These are phyloP conservation scores for Hyposoter didymator DNA, from an alignment of 2,888 invertebrate species.

Conservation along the genomic window DNA sequence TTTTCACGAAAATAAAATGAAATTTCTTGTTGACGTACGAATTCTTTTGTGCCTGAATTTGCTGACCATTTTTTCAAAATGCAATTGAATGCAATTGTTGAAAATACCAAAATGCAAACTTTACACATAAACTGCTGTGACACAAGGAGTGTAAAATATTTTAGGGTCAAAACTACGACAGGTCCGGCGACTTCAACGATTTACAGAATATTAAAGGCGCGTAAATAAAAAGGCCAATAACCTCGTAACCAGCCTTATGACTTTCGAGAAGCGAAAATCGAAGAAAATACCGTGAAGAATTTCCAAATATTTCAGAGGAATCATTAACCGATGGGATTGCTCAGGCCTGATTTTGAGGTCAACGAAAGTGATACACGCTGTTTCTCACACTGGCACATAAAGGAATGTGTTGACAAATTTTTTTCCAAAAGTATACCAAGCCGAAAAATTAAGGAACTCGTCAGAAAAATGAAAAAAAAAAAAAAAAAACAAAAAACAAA, in stretches of 20 bases:
- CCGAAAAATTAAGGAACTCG: neutral
- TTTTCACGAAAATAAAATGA: neutral
- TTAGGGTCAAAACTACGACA: neutral
- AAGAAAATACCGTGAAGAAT: neutral
- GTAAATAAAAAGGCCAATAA: neutral
- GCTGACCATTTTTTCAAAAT: too few species aligned
- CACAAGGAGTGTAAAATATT: too few species aligned
- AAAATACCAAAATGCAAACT: neutral
- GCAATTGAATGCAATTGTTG: too few species aligned
- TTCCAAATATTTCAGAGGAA: neutral
- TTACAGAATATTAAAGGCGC: neutral
- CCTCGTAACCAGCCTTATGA: neutral
- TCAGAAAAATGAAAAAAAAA: neutral
- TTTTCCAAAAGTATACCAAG: neutral
- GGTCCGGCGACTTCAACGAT: neutral
- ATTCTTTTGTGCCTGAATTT: neutral
- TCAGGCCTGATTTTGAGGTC: neutral
- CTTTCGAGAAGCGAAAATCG: neutral
- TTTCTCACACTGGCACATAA: neutral
- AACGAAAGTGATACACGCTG: neutral
- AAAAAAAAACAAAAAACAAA: neutral
- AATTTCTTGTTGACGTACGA: neutral
- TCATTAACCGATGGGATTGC: neutral
- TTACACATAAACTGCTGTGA: neutral
- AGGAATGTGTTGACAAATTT: neutral